Base-by-base conservation (phyloP, 2,888 invertebrate species). In the Caenorhabditis zanzibari region DNA sequence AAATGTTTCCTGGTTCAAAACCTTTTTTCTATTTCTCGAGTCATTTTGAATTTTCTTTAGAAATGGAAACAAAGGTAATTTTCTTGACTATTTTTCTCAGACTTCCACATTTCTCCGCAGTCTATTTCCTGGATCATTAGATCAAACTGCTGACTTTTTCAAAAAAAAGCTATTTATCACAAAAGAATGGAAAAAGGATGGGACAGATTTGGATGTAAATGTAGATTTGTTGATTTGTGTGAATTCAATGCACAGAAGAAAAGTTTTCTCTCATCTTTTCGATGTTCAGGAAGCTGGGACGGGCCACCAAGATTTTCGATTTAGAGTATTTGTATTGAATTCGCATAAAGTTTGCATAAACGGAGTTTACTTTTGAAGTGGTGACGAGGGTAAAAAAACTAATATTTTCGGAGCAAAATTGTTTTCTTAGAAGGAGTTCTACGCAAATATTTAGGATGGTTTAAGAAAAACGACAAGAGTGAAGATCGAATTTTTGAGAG, bases 301-400 rank as follows among this genome's bases (percentile, higher is more conserved):
- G n/a, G 54, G 35, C 71, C 79, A 71, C 61, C 56, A 63, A 69
- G 69, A 77, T 69, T 77, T 68, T 68, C 69, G 61, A 63, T 77
- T 77, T 63, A 19, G 41, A 41, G 35, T 26, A n/a, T 12, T 58
- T 58, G 68, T 44, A 58, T 49, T 59, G 32, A 47, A 59, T 71
- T 71, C 61, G 63, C 41, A 64, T 71, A 79, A 79, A 79, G 59
- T 76, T 76, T 76, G 76, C 76, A 76, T 76, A 76, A 71, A 77
- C 47, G 41, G 54, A 71, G 68, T 76, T 76, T 69, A 69, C 38
- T 52, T 69, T 76, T 68, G 26, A 26, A 61, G 69, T 38, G 63
- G n/a, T 44, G 44, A 6, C 19, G 68, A 69, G 52, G 69, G 35
- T 16, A 28, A 61, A 77, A 76, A 77, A 77, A 63, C 69, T 77